Evolutionary conservation across 2,797 vertebrate genomes (phyloP), one percentile per base, ranked within the genome.

Genomic region (Poecilia gillii): DNA sequence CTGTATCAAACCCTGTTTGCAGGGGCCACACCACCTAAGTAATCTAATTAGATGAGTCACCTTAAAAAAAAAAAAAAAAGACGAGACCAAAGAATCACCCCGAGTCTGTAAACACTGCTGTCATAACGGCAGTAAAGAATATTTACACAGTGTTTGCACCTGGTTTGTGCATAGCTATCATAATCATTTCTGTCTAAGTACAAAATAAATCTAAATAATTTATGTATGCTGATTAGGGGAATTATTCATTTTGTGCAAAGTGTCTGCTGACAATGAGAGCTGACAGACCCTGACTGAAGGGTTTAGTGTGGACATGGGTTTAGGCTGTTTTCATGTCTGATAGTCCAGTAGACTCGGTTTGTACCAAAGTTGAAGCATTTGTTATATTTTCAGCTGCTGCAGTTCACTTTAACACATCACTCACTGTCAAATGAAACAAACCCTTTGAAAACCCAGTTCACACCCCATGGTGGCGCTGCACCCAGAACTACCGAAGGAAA

Each of bases 1-100:
- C 89, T 87, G 89, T 93, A 93, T 94, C 91, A 92, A 92, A 90
- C 81, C 78, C 80, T 85, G 86, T 83, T 91, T 87, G 88, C 77
- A 87, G 91, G 87, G 85, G 89, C 92, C 92, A 90, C 80, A 72
- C 79, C 72, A 80, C 73, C 84, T 90, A 87, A 90, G 84, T 93
- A 90, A 93, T 93, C 85, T 91, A 85, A 93, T 93, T 93, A 93
- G 85, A 77, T 49, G 46, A 88, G 82, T 72, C 76, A 78, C 83
- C 84, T 72, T 75, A 84, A 81, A 80, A 78, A 77, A 28, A 70
- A n/a, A n/a, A n/a, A 43, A 9, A 43, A 45, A 20, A 49, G 49
- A 51, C 20, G 23, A 75, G 62, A 84, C 82, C 83, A 82, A 87
- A 85, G 66, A 75, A 89, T 84, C 74, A 84, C 74, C 77, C 78